Conservation (phyloP, 1,140 invertebrate species). For the Neuroterus valhalla region DNA sequence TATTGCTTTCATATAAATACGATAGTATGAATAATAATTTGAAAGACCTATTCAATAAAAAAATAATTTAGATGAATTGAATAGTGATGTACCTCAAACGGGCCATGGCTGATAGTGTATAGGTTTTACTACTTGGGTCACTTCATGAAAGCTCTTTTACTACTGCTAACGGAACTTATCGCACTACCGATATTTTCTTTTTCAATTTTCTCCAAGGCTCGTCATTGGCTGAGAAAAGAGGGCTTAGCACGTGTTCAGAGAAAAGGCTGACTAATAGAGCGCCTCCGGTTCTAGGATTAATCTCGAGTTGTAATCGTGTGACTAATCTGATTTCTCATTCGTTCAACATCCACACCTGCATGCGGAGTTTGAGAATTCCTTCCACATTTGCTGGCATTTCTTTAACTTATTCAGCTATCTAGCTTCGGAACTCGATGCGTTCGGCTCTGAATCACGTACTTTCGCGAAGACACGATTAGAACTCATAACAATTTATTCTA, state of each 20-base stretch:
- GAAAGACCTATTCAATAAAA: no score
- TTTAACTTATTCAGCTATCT: conserved; percentile 46
- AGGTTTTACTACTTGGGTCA: conserved; percentile 26
- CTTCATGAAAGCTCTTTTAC: conserved; percentile 37
- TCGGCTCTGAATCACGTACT: conserved; percentile 62
- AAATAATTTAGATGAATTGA: no score
- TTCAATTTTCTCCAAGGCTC: not conserved
- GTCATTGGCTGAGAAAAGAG: conserved; percentile 1
- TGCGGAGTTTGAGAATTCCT: conserved; percentile 49
- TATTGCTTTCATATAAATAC: no score
- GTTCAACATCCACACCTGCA: conserved; percentile 41
- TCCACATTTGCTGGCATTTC: conserved; percentile 49
- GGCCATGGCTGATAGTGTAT: conserved; percentile 46
- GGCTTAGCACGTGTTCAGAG: conserved; percentile 33
- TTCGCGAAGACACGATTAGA: not conserved
- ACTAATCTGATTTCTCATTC: conserved; percentile 41
- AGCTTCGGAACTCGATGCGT: conserved; percentile 38
- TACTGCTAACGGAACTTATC: conserved; percentile 32
- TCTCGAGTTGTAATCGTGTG: conserved; percentile 32
- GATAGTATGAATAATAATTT: no score
- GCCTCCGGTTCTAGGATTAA: conserved; percentile 28
- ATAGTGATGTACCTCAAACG: conserved; percentile 55
- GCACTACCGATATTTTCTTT: not conserved
- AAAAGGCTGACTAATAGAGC: conserved; percentile 8
- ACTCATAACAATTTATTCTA: not conserved